A percentile compares a stretch with the other conserved stretches of the same genome.
These are phyloP conservation scores for Callinectes sapidus DNA, from an alignment of 2,888 invertebrate species.

Conservation along the genomic window DNA sequence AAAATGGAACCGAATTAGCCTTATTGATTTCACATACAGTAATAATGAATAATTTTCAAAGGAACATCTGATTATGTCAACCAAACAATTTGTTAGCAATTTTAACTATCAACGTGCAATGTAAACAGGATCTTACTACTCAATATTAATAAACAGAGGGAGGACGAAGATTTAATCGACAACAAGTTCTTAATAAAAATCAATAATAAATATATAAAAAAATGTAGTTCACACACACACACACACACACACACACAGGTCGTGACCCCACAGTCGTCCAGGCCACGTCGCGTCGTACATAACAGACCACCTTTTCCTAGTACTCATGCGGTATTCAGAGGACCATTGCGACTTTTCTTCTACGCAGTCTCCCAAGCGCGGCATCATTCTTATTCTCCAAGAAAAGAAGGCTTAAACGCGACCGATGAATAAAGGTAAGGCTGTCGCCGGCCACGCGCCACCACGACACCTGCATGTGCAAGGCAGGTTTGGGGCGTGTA, in stretches of 20 bases:
- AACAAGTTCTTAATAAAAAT: no score
- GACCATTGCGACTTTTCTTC: background rate
- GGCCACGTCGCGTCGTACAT: background rate
- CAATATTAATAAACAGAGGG: no score
- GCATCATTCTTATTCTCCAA: background rate
- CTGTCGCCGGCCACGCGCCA: constrained; percentile 22
- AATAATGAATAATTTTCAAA: no score
- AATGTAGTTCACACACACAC: background rate
- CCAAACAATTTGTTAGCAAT: no score
- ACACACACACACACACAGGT: constrained; percentile 40
- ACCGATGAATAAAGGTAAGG: background rate
- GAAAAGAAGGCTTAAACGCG: constrained; percentile 13
- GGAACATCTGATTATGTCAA: no score
- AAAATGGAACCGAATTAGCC: no score
- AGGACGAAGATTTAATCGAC: no score
- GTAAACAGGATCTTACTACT: no score
- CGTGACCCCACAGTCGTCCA: background rate
- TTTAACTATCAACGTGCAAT: no score
- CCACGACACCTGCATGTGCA: background rate
- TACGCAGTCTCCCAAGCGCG: background rate
- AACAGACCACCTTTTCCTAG: background rate
- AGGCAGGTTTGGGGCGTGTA: background rate
- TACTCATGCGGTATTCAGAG: background rate
- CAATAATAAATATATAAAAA: background rate
- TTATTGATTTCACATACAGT: no score